Evolutionary conservation across 1,140 invertebrate genomes (phyloP), one percentile per base, ranked within the genome.

Genomic region (Eriosoma lanigerum): DNA sequence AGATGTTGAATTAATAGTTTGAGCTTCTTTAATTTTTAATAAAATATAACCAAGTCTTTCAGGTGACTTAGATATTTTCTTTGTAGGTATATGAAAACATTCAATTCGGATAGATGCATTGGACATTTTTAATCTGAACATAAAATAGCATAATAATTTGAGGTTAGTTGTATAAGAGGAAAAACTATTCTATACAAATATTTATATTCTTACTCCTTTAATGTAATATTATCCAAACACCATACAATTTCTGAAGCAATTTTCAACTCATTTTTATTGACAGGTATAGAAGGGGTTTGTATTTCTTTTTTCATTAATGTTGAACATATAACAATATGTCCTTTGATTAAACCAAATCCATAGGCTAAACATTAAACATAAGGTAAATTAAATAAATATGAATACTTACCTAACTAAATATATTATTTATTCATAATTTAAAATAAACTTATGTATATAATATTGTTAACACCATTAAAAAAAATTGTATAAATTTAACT

Each of bases 321-420:
- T 60, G 56, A 56, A 48, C 62, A 6, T 62, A 78, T 44, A 29
- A 78, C 21, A 62, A 78, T 78, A 17, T 38, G 60, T 62, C 75
- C 75, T 62, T 78, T 78, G 17, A 78, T 29, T 8, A 78, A 62
- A 62, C 56, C 56, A 62, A 78, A 78, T 26, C 75, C 75, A 78
- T 78, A 68, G 0, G n/a, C 66, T 68, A 48, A 68, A 48, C 48
- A 48, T 38, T 46, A 46, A 15, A n/a, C n/a, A n/a, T n/a, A n/a
- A n/a, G n/a, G n/a, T n/a, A n/a, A n/a, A n/a, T n/a, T n/a, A n/a
- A n/a, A n/a, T 8, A 44, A n/a, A 66, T 15, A 44, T 8, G n/a
- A 32, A 38, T 12, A 5, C 13, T 3, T 19, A 32, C 19, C 6
- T 38, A 12, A 38, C 12, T n/a, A 21, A 5, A 0, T 1, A 62